Percentiles rank a stretch among this genome's conserved stretches.
Conservation (phyloP, 1,140 invertebrate species). For the Pseudobourletiella spinata region DNA sequence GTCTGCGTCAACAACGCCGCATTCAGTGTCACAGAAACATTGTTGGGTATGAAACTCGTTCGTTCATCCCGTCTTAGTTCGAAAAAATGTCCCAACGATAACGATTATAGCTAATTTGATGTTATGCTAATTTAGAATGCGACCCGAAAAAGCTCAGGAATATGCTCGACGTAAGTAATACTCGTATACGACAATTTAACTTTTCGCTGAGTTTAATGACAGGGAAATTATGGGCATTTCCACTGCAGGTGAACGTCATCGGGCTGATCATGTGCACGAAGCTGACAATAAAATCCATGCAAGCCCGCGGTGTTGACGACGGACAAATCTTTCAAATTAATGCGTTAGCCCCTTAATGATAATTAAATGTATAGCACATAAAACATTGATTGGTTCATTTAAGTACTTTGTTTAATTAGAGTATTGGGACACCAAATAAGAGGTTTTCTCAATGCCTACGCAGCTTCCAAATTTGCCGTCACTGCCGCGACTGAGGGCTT, state of each 20-base stretch:
- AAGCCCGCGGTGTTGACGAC: conserved; percentile 48
- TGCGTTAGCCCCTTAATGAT: conserved; percentile 44
- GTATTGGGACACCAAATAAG: conserved; percentile 31
- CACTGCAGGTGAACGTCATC: conserved; percentile 62
- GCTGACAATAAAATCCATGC: conserved; percentile 58
- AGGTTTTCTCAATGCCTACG: conserved; percentile 40
- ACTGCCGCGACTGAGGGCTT: conserved; percentile 43
- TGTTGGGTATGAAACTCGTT: conserved; percentile 23
- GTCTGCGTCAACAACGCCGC: conserved; percentile 68
- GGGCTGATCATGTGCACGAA: conserved; percentile 56
- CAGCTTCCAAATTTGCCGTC: conserved; percentile 44
- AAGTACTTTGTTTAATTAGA: conserved; percentile 6
- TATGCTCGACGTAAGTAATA: conserved; percentile 49
- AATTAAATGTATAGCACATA: too few species aligned
- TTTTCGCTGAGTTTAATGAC: too few species aligned
- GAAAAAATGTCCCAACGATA: too few species aligned
- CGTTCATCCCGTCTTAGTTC: too few species aligned
- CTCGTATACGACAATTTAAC: too few species aligned
- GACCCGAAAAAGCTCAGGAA: conserved; percentile 23
- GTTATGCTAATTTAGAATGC: conserved; percentile 16
- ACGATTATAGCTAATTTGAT: too few species aligned
- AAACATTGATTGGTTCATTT: too few species aligned
- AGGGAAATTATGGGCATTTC: too few species aligned
- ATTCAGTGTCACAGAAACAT: conserved; percentile 33
- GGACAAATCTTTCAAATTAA: conserved; percentile 60